These are phyloP conservation scores for Apistogramma diplotaenia DNA, from an alignment of 2,113 vertebrate genomes.

Conservation along the genomic window DNA sequence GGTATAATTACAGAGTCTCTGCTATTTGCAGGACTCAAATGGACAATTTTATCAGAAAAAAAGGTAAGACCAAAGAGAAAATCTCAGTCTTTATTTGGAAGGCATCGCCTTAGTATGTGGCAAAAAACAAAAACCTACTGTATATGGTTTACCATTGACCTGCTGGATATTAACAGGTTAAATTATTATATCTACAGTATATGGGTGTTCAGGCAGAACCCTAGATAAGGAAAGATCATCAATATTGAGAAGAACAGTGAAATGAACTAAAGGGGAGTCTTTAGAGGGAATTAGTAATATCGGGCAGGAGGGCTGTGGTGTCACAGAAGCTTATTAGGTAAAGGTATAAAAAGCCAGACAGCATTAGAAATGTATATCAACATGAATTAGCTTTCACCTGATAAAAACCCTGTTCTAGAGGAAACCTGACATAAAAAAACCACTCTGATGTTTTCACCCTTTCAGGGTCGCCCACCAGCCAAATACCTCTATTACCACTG, in stretches of 20 bases:
- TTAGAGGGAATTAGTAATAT: not conserved
- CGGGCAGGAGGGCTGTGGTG: not conserved
- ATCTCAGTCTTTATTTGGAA: not conserved
- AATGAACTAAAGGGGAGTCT: too few species aligned
- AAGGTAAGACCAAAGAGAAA: not conserved
- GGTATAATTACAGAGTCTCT: not conserved
- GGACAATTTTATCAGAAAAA: too few species aligned
- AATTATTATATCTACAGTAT: not conserved
- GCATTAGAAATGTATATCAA: slow-evolving; percentile 12
- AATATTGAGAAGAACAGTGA: too few species aligned
- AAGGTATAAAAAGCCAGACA: slow-evolving; percentile 12
- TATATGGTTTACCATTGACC: not conserved
- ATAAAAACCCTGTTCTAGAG: not conserved
- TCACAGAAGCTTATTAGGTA: slow-evolving; percentile 13
- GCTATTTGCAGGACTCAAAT: not conserved
- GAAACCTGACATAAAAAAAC: slow-evolving; percentile 11
- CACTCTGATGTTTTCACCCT: slow-evolving; percentile 8
- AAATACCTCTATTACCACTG: slow-evolving; percentile 30
- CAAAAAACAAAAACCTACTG: not conserved
- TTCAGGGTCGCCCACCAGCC: slow-evolving; percentile 3
- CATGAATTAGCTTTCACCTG: not conserved
- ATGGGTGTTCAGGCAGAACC: too few species aligned
- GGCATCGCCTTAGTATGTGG: not conserved
- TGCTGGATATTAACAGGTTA: not conserved
- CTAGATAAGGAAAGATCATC: too few species aligned